A percentile compares a stretch with the other conserved stretches of the same genome.
Conservation (phyloP, 2,113 vertebrate species). For the Ardeotis arabs region DNA sequence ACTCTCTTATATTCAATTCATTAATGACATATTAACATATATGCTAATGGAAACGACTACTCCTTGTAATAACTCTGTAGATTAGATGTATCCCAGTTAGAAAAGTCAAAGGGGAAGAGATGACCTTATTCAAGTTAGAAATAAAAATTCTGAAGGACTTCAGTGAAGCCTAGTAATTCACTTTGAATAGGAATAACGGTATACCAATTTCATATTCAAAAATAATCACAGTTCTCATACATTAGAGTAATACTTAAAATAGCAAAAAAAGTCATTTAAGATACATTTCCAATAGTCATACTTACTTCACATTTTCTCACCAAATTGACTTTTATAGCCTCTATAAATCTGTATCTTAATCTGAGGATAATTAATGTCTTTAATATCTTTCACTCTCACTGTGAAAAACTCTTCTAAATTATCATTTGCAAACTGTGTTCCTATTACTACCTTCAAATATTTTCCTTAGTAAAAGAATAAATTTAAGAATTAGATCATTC, state of each 20-base stretch:
- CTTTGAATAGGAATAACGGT: background rate
- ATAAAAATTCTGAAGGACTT: background rate
- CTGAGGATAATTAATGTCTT: constrained; percentile 11
- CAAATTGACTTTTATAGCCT: background rate
- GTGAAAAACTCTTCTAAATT: background rate
- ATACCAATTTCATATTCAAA: background rate
- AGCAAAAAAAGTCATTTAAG: background rate
- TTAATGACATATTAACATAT: background rate
- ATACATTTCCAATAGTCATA: background rate
- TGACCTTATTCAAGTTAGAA: background rate
- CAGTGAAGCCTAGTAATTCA: background rate
- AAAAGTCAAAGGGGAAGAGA: background rate
- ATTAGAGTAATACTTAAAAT: background rate
- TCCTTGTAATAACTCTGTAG: background rate
- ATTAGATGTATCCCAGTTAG: background rate
- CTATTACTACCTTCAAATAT: background rate
- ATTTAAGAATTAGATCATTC: background rate
- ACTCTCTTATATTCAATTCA: background rate
- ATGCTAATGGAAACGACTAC: background rate
- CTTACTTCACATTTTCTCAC: background rate
- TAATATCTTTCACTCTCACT: background rate
- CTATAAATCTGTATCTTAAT: background rate
- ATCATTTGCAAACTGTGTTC: background rate
- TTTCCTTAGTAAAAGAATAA: background rate
- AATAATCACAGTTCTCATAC: background rate